Percentiles rank a stretch among this genome's conserved stretches.
Conservation (phyloP, 2,113 vertebrate genomes). For the Fregetta grallaria region DNA sequence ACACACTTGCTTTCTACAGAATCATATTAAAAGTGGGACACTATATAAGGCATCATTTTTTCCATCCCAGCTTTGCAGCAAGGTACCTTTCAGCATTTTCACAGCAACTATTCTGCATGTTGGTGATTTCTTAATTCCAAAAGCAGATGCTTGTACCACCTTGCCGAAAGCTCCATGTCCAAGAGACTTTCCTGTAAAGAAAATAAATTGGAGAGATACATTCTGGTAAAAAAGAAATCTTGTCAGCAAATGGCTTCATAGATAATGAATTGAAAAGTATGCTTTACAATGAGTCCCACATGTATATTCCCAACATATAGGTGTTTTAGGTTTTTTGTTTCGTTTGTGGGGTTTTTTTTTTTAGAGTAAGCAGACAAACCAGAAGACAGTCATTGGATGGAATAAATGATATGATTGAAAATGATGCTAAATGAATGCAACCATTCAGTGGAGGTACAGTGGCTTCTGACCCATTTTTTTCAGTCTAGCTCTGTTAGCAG, state of each 20-base stretch:
- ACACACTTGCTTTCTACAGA: neutral
- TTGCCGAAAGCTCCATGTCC: slow-evolving; percentile 92
- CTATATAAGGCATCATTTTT: neutral
- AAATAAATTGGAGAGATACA: neutral
- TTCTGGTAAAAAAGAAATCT: neutral
- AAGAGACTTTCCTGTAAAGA: slow-evolving; percentile 85
- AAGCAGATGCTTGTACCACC: slow-evolving; percentile 92
- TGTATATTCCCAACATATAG: neutral
- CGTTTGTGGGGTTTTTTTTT: accelerated
- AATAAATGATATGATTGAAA: neutral
- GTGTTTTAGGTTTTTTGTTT: neutral
- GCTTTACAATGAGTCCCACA: neutral
- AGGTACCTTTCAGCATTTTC: slow-evolving; percentile 96
- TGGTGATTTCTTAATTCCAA: slow-evolving; percentile 84
- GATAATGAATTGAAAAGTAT: neutral
- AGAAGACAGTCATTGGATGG: neutral
- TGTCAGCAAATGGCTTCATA: neutral
- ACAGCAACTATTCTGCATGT: slow-evolving; percentile 90
- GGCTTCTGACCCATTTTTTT: neutral
- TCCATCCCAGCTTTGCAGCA: neutral
- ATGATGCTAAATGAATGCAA: neutral
- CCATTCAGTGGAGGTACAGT: neutral
- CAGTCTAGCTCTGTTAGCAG: neutral
- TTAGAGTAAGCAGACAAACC: neutral
- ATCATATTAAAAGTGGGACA: neutral